Evolutionary conservation across 2,113 vertebrate species (phyloP).

Genomic region (Ornithorhynchus anatinus): DNA sequence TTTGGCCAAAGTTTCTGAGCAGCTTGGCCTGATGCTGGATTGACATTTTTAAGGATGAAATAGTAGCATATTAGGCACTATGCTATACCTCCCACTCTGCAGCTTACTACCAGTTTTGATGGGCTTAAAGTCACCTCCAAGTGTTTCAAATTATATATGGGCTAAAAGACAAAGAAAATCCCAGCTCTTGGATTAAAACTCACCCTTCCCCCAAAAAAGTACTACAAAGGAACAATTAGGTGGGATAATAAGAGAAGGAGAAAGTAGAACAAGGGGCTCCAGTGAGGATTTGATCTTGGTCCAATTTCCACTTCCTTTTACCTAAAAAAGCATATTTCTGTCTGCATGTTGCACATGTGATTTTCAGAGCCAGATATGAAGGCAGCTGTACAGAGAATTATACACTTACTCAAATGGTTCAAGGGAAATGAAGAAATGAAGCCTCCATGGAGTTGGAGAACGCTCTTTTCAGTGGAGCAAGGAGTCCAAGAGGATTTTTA

Average conservation of each 20-base stretch:
- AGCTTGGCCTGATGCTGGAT: background rate
- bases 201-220: slow-evolving; percentile 29
- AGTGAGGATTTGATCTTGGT: slow-evolving; percentile 77
- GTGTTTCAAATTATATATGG: slow-evolving; percentile 43
- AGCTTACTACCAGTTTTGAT: slow-evolving; percentile 18
- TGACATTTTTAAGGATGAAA: slow-evolving; percentile 26
- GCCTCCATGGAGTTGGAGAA: background rate
- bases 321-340: slow-evolving; percentile 71
- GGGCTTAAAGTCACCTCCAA: slow-evolving; percentile 30
- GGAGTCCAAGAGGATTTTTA: slow-evolving; percentile 16
- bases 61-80: slow-evolving; percentile 34
- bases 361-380: slow-evolving; percentile 35
- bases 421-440: slow-evolving; percentile 52
- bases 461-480: slow-evolving; percentile 14
- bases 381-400: slow-evolving; percentile 10
- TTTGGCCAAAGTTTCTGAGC: background rate
- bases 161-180: slow-evolving; percentile 51
- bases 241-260: slow-evolving; percentile 72
- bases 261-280: slow-evolving; percentile 65
- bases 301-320: slow-evolving; percentile 73
- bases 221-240: slow-evolving; percentile 67
- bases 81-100: background rate
- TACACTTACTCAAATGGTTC: slow-evolving; percentile 9
- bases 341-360: slow-evolving; percentile 58
- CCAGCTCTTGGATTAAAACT: slow-evolving; percentile 58